Conservation (phyloP, 92 coral and sea anemone genomes). For the Ricordea florida region DNA sequence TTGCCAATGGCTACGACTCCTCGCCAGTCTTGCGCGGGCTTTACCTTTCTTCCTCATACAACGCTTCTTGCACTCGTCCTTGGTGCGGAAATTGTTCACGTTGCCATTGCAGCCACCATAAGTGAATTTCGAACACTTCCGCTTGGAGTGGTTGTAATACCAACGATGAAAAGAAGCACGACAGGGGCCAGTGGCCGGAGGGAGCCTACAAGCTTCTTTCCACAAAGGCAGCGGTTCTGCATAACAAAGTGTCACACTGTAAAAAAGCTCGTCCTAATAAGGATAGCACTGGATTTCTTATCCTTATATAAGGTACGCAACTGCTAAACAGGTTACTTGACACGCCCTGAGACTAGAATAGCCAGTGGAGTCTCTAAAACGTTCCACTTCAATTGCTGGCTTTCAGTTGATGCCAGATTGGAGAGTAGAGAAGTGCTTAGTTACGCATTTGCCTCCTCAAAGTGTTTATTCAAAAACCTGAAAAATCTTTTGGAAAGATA, state of each 20-base stretch:
- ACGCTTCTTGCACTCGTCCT: constrained; percentile 66
- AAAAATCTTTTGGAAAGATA: too few species aligned
- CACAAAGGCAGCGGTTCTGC: constrained; percentile 21
- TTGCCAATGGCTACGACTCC: too few species aligned
- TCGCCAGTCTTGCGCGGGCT: constrained; percentile 19
- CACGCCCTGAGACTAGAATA: too few species aligned
- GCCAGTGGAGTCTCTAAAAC: too few species aligned
- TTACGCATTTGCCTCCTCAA: too few species aligned
- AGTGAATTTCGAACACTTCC: constrained; percentile 72
- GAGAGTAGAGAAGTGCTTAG: too few species aligned
- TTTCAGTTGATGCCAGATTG: too few species aligned
- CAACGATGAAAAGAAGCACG: constrained; percentile 80
- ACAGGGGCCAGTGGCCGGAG: constrained; percentile 57
- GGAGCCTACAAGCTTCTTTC: constrained; percentile 51
- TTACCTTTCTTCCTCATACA: constrained; percentile 70
- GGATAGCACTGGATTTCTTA: not conserved
- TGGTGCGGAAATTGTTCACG: constrained; percentile 83
- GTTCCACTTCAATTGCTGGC: too few species aligned
- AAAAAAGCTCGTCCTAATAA: not conserved
- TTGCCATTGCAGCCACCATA: constrained; percentile 91
- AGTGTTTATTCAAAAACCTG: too few species aligned
- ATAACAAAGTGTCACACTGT: constrained; percentile 7
- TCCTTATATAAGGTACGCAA: not conserved
- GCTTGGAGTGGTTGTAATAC: constrained; percentile 74
- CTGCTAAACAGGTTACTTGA: too few species aligned